Percentiles rank a stretch among this genome's conserved stretches.
Evolutionary conservation across 1,140 invertebrate species (phyloP).

Genomic region (Plectus sambesii): DNA sequence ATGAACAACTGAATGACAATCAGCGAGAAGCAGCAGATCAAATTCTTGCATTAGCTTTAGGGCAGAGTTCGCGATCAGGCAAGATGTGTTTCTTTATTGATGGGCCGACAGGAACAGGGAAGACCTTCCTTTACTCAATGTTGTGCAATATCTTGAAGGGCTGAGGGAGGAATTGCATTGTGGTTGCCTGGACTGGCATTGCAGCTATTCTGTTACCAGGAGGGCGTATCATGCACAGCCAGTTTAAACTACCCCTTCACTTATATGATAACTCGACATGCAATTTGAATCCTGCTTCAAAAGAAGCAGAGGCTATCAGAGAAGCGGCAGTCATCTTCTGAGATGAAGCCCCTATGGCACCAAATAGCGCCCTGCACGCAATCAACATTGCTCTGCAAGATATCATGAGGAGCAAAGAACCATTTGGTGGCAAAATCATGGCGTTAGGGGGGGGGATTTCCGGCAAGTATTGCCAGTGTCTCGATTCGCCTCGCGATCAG

Average conservation of each 20-base stretch:
- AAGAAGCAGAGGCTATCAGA: not conserved
- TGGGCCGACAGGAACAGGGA: conserved; percentile 11
- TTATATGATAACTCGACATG: not conserved
- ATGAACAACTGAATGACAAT: too few species aligned
- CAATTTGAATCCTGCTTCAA: not conserved
- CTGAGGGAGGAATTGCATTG: not conserved
- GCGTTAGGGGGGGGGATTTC: conserved; percentile 12
- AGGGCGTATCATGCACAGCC: conserved; percentile 2
- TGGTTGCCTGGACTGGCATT: conserved; percentile 5
- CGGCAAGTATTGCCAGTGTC: conserved; percentile 11
- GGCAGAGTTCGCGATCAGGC: too few species aligned
- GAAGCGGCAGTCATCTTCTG: conserved; percentile 1
- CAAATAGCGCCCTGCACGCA: not conserved
- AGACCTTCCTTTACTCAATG: conserved; percentile 1
- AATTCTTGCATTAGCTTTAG: too few species aligned
- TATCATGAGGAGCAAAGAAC: not conserved
- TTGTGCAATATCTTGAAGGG: conserved; percentile 6
- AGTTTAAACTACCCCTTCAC: conserved; percentile 2
- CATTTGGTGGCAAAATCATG: not conserved
- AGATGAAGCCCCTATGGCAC: conserved; percentile 8
- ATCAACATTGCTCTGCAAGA: conserved; percentile 3
- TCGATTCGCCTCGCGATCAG: not conserved
- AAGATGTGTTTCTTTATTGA: conserved; percentile 8
- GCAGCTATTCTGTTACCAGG: conserved; percentile 9
- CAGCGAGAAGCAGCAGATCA: too few species aligned